These are phyloP conservation scores for Cotesia chilonis DNA, from an alignment of 1,140 invertebrate species.

Conservation along the genomic window DNA sequence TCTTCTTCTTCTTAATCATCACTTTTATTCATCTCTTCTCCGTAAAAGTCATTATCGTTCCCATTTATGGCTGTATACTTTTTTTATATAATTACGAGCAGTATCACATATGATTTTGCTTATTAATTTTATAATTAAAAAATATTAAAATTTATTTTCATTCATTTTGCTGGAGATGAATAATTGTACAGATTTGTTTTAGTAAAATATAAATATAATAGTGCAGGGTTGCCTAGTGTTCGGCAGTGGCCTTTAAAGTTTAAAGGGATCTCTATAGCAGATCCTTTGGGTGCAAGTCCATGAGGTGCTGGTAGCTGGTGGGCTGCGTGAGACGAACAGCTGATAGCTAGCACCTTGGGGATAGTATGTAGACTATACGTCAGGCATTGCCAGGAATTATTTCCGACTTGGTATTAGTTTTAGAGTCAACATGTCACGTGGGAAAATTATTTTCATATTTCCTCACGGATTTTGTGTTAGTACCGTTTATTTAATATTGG, in stretches of 20 bases:
- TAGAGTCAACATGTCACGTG: neutral
- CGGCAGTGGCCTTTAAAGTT: conserved; percentile 33
- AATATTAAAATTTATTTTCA: too few species aligned
- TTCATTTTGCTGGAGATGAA: conserved; percentile 2
- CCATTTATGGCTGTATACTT: too few species aligned
- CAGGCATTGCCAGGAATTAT: conserved; percentile 1
- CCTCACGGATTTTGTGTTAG: too few species aligned
- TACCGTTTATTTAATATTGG: too few species aligned
- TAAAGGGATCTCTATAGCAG: conserved; percentile 29
- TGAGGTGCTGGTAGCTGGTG: conserved; percentile 9
- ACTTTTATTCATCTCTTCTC: too few species aligned
- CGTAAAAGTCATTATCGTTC: too few species aligned
- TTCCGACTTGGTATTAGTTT: neutral
- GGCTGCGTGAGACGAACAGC: conserved; percentile 42
- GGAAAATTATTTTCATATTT: conserved; percentile 1
- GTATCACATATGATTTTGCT: too few species aligned
- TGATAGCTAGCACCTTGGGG: conserved; percentile 40
- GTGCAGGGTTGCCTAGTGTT: neutral
- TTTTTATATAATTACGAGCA: too few species aligned
- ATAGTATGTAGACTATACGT: conserved; percentile 21
- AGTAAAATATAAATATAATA: neutral
- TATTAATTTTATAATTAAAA: too few species aligned
- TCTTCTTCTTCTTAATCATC: too few species aligned
- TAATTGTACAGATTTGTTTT: neutral
- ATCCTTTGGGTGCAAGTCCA: neutral